These are phyloP conservation scores for Eleginops maclovinus DNA, from an alignment of 2,113 vertebrate genomes.

Conservation along the genomic window DNA sequence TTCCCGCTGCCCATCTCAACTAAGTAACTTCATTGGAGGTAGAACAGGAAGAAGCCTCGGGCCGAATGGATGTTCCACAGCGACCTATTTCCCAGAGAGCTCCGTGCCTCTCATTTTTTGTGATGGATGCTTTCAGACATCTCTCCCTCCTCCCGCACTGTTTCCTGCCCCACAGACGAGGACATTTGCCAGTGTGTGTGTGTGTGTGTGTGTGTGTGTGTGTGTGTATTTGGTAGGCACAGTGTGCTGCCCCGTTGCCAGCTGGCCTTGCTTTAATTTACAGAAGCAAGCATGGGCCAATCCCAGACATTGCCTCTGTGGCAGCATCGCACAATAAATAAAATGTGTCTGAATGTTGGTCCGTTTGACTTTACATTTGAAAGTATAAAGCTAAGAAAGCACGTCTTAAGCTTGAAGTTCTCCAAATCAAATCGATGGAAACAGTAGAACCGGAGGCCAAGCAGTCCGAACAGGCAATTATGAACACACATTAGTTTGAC, in stretches of 20 bases:
- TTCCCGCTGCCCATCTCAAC: constrained; percentile 13
- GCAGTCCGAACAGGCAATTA: no score
- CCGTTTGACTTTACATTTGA: no score
- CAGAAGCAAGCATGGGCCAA: not conserved
- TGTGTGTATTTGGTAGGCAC: constrained; percentile 11
- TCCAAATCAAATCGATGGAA: no score
- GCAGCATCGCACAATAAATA: not conserved
- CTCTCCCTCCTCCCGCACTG: constrained; percentile 15
- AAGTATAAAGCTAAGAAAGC: no score
- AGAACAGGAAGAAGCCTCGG: constrained; percentile 29
- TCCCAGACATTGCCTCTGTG: not conserved
- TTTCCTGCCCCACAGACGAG: constrained; percentile 23
- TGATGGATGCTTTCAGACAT: constrained; percentile 73
- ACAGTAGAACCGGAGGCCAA: no score
- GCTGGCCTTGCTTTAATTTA: constrained; percentile 24
- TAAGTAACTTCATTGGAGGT: constrained; percentile 38
- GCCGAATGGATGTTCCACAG: constrained; percentile 48
- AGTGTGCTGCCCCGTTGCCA: constrained; percentile 22
- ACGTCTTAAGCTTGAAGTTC: no score
- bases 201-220: constrained; percentile 20
- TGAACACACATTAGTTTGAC: not conserved
- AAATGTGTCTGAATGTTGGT: no score
- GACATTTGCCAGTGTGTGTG: constrained; percentile 13
- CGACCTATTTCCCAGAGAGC: constrained; percentile 67
- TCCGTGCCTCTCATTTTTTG: constrained; percentile 29